Evolutionary conservation across 2,797 vertebrate genomes (phyloP).

Genomic region (Molossus alvarezi): DNA sequence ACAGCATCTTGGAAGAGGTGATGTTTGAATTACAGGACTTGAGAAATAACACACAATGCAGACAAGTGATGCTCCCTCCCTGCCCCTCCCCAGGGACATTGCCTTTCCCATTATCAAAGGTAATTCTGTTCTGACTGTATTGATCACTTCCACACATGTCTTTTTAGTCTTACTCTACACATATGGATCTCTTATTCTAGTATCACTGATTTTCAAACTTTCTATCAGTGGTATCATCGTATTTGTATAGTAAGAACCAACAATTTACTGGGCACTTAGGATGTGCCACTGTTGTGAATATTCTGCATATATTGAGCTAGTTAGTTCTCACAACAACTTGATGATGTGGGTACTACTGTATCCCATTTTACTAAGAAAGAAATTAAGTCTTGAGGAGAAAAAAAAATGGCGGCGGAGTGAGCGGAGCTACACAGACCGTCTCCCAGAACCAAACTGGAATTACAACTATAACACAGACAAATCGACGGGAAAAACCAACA

Average conservation of each 20-base stretch:
- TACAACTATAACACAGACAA: too few species aligned
- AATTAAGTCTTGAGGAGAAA: background rate
- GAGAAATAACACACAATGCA: background rate
- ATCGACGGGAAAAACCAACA: too few species aligned
- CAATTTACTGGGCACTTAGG: background rate
- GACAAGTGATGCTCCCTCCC: background rate
- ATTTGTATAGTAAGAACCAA: background rate
- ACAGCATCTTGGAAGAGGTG: background rate
- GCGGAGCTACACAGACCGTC: too few species aligned
- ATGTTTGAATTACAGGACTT: background rate
- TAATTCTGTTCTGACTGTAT: background rate
- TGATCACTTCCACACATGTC: background rate
- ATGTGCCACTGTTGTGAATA: background rate
- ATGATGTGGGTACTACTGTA: background rate
- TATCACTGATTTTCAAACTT: background rate
- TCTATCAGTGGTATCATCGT: background rate
- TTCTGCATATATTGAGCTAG: background rate
- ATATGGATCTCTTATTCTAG: background rate
- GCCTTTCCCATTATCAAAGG: background rate
- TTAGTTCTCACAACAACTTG: background rate
- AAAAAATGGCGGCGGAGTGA: too few species aligned
- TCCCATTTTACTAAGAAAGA: conserved; percentile 50
- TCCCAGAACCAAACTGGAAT: too few species aligned
- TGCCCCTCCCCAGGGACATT: background rate
- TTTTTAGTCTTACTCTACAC: background rate